Conservation (phyloP, 2,113 vertebrate species). For the Albula goreensis region DNA sequence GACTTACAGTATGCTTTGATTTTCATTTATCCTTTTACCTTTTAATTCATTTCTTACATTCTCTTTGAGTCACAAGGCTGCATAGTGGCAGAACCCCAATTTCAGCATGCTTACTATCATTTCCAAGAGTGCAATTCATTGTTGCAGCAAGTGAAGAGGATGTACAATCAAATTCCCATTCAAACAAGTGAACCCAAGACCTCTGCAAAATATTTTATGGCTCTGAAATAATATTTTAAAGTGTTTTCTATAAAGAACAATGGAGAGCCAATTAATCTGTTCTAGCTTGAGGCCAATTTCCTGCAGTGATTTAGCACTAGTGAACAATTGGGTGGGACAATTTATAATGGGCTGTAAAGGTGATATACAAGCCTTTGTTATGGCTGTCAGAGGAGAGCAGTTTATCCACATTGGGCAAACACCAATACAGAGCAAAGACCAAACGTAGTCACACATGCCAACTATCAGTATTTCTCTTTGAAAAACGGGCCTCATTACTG, state of each 20-base stretch:
- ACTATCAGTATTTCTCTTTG: neutral
- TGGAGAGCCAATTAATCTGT: conserved; percentile 35
- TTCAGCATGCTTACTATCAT: neutral
- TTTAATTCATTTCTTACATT: no score
- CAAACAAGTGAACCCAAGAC: neutral
- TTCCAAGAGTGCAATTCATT: neutral
- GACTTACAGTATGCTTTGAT: no score
- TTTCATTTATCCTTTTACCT: no score
- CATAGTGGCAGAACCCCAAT: neutral
- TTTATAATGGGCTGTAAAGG: conserved; percentile 39
- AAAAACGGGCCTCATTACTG: neutral
- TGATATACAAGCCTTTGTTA: conserved; percentile 36
- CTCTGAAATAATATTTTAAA: conserved; percentile 39
- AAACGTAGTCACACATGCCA: conserved; percentile 13
- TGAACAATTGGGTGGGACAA: conserved; percentile 29
- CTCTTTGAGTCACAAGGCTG: neutral
- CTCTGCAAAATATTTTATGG: conserved; percentile 26
- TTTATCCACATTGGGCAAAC: conserved; percentile 26
- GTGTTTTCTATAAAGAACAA: conserved; percentile 42
- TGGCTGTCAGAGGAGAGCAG: conserved; percentile 24
- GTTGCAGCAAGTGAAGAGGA: neutral
- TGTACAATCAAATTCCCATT: neutral
- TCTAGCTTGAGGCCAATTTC: conserved; percentile 35
- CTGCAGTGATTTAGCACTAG: conserved; percentile 25
- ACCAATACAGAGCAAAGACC: conserved; percentile 25